Percentiles rank a stretch among this genome's conserved stretches.
Evolutionary conservation across 2,797 vertebrate species (phyloP).

Genomic region (Passerculus sandwichensis): DNA sequence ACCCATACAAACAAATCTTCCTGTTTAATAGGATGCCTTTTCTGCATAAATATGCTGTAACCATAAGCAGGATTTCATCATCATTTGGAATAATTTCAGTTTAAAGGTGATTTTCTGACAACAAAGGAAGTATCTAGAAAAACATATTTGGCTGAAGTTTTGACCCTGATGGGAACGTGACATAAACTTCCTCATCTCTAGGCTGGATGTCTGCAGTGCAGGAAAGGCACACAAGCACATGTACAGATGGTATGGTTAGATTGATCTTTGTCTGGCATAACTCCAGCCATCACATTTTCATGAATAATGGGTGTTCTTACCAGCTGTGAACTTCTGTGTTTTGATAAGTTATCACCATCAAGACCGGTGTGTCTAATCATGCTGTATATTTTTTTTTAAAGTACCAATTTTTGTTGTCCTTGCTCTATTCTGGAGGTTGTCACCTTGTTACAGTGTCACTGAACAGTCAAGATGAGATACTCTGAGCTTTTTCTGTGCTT

Average conservation of each 20-base stretch:
- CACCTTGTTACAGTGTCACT: background rate
- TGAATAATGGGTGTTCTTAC: background rate
- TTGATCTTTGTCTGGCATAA: background rate
- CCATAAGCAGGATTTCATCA: background rate
- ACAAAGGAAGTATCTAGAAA: background rate
- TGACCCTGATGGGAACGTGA: background rate
- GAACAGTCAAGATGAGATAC: background rate
- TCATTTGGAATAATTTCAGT: background rate
- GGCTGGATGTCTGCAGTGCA: background rate
- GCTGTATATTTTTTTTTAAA: background rate
- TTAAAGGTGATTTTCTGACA: background rate
- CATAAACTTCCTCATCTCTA: background rate
- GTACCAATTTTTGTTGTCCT: background rate
- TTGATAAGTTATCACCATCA: background rate
- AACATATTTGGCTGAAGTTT: background rate
- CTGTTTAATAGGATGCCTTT: background rate
- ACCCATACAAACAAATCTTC: background rate
- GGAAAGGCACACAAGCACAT: background rate
- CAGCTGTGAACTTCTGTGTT: background rate
- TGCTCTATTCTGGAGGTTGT: background rate
- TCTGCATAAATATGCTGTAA: background rate
- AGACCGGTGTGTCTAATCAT: background rate
- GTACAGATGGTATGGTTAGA: background rate
- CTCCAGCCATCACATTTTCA: background rate
- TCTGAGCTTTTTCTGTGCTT: background rate